Base-by-base conservation (phyloP, 2,888 invertebrate species). In the Mesopsocus fuscifrons region DNA sequence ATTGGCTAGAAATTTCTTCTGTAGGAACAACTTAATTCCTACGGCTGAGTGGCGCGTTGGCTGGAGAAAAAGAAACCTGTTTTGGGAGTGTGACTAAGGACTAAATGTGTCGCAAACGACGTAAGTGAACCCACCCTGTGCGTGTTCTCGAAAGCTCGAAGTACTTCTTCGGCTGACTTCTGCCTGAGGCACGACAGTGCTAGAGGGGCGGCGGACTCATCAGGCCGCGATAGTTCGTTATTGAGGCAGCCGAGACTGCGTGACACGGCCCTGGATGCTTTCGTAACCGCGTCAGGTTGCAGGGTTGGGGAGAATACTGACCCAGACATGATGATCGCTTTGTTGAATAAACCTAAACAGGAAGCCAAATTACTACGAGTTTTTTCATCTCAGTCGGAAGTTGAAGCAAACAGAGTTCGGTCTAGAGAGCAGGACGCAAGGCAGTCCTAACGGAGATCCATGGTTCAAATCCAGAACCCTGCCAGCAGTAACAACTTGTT, bases 301-400 rank as follows among this genome's bases (percentile, higher is more conserved):
- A 60, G 57, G 65, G 66, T 67, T 2, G 67, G 63, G 1, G 66
- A 60, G 22, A 61, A 51, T 5, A 61, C 59, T 42, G 63, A 64
- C 2, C 69, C 67, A 34, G 80, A 80, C 72, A 80, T 79, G 17
- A 81, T 58, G 46, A 81, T 69, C 9, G 71, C 70, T 54, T 72
- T 66, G 51, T 74, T 71, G 55, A 79, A 78, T 45, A 77, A 59
- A 43, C 70, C 71, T 69, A 57, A 32, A 53, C 55, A 45, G n/a
- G n/a, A 44, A 35, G 46, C n/a, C 11, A 44, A 33, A 35, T 11
- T 15, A 44, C 16, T 46, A 23, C 32, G 41, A 33, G 23, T 21
- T 46, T 41, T 13, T 9, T 26, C 17, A 44, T n/a, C n/a, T n/a
- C n/a, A n/a, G n/a, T n/a, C n/a, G n/a, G n/a, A n/a, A n/a, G n/a